phyloP scores from a whole-genome alignment of 1,140 invertebrate genomes.

The Megalonaias nervosa region DNA sequence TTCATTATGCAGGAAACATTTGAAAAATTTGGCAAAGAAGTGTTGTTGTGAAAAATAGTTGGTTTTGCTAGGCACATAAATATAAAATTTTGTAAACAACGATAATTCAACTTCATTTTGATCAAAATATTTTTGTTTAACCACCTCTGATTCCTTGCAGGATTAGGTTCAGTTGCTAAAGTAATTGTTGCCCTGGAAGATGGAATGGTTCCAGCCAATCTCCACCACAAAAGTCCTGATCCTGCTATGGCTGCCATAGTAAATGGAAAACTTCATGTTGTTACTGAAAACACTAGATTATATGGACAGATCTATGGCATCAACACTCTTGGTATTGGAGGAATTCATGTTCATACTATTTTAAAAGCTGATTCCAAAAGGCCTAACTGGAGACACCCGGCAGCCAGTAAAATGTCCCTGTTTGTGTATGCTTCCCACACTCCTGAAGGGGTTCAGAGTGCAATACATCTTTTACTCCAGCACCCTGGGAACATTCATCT shows the following conservation, averaged over 20 bases:
- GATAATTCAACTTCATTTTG: not conserved
- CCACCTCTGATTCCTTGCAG: conserved; percentile 59
- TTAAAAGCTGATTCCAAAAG: conserved; percentile 75
- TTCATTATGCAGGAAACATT: not conserved
- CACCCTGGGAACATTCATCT: conserved; percentile 80
- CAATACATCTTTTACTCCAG: conserved; percentile 77
- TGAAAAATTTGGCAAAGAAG: not conserved
- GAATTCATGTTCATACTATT: conserved; percentile 93
- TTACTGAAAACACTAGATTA: conserved; percentile 85
- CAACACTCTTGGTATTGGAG: conserved; percentile 98
- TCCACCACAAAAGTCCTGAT: conserved; percentile 91
- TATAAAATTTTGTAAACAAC: not conserved
- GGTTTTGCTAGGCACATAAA: not conserved
- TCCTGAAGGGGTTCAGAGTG: conserved; percentile 80
- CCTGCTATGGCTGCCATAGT: conserved; percentile 86
- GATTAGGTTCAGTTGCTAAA: conserved; percentile 90
- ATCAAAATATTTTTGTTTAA: not conserved
- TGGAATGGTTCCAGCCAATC: conserved; percentile 88
- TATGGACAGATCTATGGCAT: conserved; percentile 89
- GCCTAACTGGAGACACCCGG: conserved; percentile 3
- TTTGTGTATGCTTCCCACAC: conserved; percentile 88
- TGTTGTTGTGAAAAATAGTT: not conserved
- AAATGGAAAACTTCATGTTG: conserved; percentile 90
- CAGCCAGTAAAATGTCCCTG: conserved; percentile 75
- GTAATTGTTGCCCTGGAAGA: conserved; percentile 90